Evolutionary conservation across 2,888 invertebrate genomes (phyloP).

Genomic region (Tinea semifulvella): DNA sequence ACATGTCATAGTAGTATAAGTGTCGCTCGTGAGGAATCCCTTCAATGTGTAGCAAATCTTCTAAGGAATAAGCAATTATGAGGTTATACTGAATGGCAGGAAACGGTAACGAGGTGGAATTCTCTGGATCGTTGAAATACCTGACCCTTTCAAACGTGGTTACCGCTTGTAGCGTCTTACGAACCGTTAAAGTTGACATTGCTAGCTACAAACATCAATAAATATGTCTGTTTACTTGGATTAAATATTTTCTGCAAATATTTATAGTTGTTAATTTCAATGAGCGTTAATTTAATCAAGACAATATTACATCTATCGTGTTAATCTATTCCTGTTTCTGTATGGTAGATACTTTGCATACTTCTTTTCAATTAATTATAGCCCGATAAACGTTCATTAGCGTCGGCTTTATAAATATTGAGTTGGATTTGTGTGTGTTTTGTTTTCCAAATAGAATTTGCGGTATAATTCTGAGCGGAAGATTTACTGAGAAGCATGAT

Average conservation of each 20-base stretch:
- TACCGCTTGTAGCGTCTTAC: not conserved
- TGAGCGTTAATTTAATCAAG: slow-evolving; percentile 7
- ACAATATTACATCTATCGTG: too few species aligned
- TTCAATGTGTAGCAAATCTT: not conserved
- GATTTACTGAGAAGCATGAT: too few species aligned
- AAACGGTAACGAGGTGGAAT: slow-evolving; percentile 29
- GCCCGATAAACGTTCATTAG: too few species aligned
- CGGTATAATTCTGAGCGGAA: too few species aligned
- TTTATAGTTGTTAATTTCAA: slow-evolving; percentile 1
- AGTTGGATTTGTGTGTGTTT: too few species aligned
- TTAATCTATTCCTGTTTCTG: too few species aligned
- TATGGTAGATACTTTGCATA: too few species aligned
- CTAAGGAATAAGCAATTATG: slow-evolving; percentile 20
- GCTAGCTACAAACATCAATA: not conserved
- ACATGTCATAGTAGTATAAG: too few species aligned
- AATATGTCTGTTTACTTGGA: not conserved
- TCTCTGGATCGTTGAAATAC: slow-evolving; percentile 16
- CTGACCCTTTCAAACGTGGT: slow-evolving; percentile 5
- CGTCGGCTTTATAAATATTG: too few species aligned
- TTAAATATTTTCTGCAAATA: slow-evolving; percentile 2
- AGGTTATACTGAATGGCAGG: slow-evolving; percentile 27
- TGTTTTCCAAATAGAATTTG: too few species aligned
- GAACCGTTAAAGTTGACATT: not conserved
- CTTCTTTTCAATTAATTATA: too few species aligned
- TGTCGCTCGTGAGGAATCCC: not conserved